Evolutionary conservation across 2,797 vertebrate species (phyloP), one percentile per base, ranked within the genome.

Genomic region (Numenius phaeopus): DNA sequence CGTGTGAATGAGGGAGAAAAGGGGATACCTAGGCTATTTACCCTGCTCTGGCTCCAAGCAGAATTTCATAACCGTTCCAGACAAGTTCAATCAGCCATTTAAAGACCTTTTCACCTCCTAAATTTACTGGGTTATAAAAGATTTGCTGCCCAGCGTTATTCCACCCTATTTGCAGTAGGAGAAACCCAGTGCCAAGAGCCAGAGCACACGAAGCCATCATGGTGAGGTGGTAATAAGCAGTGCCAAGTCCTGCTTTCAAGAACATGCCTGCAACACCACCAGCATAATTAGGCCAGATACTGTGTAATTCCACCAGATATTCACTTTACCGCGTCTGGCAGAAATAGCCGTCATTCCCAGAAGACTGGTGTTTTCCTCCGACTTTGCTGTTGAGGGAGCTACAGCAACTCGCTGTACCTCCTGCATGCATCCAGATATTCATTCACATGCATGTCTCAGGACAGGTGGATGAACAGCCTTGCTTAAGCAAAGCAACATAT

Each of bases 101-200:
- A 82, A 93, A 89, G 83, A 80, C 71, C 52, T 91, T 90, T 83
- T 47, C 78, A 93, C 64, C 71, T 93, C 84, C 78, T 64, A 8
- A 70, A 83, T 90, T 87, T 93, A 87, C 47, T n/a, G 30, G 30
- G 34, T 90, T 94, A 89, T 90, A 85, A 85, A 84, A 87, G 61
- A 83, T 55, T 72, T 75, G 59, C 32, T 90, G 83, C 39, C 39
- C 42, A 89, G 71, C 72, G 85, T 85, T 83, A 83, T 88, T 81
- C 54, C 66, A 91, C 40, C 55, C 39, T 79, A n/a, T 84, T 96
- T 84, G 73, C 78, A 83, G 59, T 12, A 77, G 87, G 20, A 86
- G 67, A 54, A 83, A 54, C 24, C 42, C 40, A 8, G 26, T 40
- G 78, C 67, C 92, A 89, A 92, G 83, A 95, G 75, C 52, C 67